Evolutionary conservation across 1,140 invertebrate genomes (phyloP).

Genomic region (Chironomus striatipennis): DNA sequence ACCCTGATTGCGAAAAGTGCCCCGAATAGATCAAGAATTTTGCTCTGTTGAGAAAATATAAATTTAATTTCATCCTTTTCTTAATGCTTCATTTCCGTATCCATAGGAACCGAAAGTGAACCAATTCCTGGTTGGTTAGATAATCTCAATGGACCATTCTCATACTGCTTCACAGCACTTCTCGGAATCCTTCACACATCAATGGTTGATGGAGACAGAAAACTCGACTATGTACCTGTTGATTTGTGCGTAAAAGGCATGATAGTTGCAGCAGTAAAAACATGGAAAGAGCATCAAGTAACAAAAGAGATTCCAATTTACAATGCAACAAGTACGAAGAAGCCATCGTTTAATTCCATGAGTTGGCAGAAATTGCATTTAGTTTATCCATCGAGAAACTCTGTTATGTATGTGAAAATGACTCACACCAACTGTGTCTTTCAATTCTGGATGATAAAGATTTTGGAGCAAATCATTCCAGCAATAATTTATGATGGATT

Average conservation of each 20-base stretch:
- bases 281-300: slow-evolving; percentile 40
- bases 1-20: no score
- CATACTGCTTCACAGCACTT: slow-evolving; percentile 52
- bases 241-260: slow-evolving; percentile 77
- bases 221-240: slow-evolving; percentile 76
- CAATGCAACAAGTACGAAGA: background rate
- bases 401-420: background rate
- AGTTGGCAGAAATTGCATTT: background rate
- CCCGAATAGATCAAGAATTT: no score
- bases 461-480: slow-evolving; percentile 53
- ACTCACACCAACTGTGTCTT: slow-evolving; percentile 29
- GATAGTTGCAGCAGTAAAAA: slow-evolving; percentile 64
- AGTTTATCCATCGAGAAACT: background rate
- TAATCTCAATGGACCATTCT: slow-evolving; percentile 79
- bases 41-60: no score
- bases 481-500: slow-evolving; percentile 51
- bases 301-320: background rate
- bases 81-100: slow-evolving; percentile 45
- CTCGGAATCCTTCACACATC: slow-evolving; percentile 60
- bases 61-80: no score
- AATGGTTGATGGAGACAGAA: slow-evolving; percentile 51
- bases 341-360: background rate
- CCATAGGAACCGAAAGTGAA: slow-evolving; percentile 46
- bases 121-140: slow-evolving; percentile 81
- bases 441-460: slow-evolving; percentile 36